A percentile compares a stretch with the other conserved stretches of the same genome.
Conservation (phyloP, 2,888 invertebrate species). For the Drosophila lacicola region DNA sequence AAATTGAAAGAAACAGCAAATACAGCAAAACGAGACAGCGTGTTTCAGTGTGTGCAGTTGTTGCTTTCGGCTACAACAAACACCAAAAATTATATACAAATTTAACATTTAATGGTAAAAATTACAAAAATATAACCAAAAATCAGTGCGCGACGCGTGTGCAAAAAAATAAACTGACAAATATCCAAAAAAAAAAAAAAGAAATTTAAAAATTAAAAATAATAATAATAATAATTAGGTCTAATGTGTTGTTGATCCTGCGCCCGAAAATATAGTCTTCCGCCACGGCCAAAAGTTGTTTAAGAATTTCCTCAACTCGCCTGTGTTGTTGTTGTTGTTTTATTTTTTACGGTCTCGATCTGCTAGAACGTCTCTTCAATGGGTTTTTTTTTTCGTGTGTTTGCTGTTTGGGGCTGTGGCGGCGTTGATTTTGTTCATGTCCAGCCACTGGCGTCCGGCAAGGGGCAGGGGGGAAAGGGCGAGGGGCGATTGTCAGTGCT, state of each 20-base stretch:
- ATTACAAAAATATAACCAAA: constrained; percentile 3
- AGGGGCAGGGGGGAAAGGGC: background rate
- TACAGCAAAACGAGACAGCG: constrained; percentile 28
- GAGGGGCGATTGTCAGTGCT: background rate
- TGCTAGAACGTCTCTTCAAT: constrained; percentile 41
- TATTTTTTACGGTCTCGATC: constrained; percentile 49
- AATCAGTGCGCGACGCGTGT: constrained; percentile 65
- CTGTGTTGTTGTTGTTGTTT: constrained; percentile 28
- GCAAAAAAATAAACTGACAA: constrained; percentile 33
- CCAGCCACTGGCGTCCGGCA: constrained; percentile 23
- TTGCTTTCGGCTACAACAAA: constrained; percentile 38
- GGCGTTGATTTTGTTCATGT: constrained; percentile 66
- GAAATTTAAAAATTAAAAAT: constrained; percentile 24
- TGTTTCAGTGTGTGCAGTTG: constrained; percentile 46
- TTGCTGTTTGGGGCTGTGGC: constrained; percentile 59
- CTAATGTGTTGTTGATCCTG: constrained; percentile 41
- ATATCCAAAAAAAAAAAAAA: constrained; percentile 11
- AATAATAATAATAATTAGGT: constrained; percentile 54
- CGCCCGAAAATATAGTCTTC: constrained; percentile 20
- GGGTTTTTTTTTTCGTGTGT: constrained; percentile 36
- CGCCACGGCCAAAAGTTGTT: constrained; percentile 20
- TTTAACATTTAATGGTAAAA: constrained; percentile 43
- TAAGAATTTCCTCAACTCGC: constrained; percentile 50
- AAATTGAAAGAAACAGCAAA: constrained; percentile 10
- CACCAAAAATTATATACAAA: constrained; percentile 15